A percentile compares a stretch with the other conserved stretches of the same genome.
Conservation (phyloP, 2,797 vertebrate genomes). For the Phaenicophaeus curvirostris region DNA sequence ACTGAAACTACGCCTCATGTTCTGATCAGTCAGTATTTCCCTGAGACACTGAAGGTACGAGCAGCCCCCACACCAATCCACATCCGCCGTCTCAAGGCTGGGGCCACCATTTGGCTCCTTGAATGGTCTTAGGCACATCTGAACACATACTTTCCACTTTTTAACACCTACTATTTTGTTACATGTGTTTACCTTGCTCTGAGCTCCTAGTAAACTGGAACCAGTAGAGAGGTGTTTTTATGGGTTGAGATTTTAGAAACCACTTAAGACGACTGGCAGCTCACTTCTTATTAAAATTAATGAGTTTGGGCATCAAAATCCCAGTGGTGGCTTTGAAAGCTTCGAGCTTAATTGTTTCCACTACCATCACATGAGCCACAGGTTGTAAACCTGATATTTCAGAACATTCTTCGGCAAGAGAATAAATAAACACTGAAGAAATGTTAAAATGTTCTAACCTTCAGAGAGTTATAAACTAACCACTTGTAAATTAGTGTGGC, state of each 20-base stretch:
- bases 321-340: conserved; percentile 57
- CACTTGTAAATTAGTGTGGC: neutral
- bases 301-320: conserved; percentile 66
- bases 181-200: conserved; percentile 37
- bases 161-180: conserved; percentile 56
- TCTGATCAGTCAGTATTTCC: neutral
- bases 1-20: neutral
- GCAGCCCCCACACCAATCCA: neutral
- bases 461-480: conserved; percentile 65
- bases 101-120: neutral
- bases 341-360: conserved; percentile 64
- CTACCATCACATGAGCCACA: conserved; percentile 59
- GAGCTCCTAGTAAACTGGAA: conserved; percentile 47
- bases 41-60: neutral
- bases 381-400: conserved; percentile 67
- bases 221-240: conserved; percentile 57
- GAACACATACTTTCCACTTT: conserved; percentile 16
- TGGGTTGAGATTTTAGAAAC: conserved; percentile 59
- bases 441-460: conserved; percentile 59
- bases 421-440: conserved; percentile 66
- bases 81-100: neutral
- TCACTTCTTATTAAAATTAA: conserved; percentile 67
- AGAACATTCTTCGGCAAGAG: conserved; percentile 67
- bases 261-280: conserved; percentile 59
- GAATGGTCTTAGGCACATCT: neutral